Evolutionary conservation across 2,888 invertebrate species (phyloP), one percentile per base, ranked within the genome.

Genomic region (Coelogynopora nodosa): DNA sequence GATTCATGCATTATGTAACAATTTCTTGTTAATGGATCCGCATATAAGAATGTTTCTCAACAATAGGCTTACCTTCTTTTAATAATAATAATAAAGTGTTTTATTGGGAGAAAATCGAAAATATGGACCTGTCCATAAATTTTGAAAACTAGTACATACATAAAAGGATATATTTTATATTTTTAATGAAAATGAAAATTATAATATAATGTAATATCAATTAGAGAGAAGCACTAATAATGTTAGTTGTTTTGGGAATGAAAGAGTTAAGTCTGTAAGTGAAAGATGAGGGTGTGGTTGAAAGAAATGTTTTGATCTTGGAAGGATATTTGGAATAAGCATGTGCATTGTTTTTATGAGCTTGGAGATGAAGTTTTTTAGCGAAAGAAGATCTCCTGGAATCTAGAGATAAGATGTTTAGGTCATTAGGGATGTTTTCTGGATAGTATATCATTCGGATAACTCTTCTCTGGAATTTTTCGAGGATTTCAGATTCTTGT

Each of bases 261-360:
- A 74, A 74, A 74, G 74, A 74, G 27, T 74, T 74, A 23, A 74
- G 74, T 74, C 18, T 74, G 74, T 74, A 23, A 74, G 23, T 74
- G 74, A 26, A 74, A 74, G 74, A 74, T 74, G 5, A 23, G 23
- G 27, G 74, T 74, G 74, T 74, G 74, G 74, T 74, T 74, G 74
- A 23, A 74, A 26, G 74, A 74, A 74, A 74, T 74, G 23, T 74
- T 74, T 74, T 74, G 74, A 74, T 74, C 74, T 74, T n/a, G 74
- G 74, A 26, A 74, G 74, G 74, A 74, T 74, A 26, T 74, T 10
- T 74, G 74, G 27, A 2, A 74, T 74, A 74, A 74, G 74, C 2
- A 26, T 5, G 74, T 23, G 27, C 10, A 49, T 13, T 18, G 18
- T 49, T 49, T 13, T 49, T 49, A 49, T 49, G 74, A 74, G 74